These are phyloP conservation scores for Neolamprologus sp. DNA, from an alignment of 2,113 vertebrate genomes.

Conservation along the genomic window DNA sequence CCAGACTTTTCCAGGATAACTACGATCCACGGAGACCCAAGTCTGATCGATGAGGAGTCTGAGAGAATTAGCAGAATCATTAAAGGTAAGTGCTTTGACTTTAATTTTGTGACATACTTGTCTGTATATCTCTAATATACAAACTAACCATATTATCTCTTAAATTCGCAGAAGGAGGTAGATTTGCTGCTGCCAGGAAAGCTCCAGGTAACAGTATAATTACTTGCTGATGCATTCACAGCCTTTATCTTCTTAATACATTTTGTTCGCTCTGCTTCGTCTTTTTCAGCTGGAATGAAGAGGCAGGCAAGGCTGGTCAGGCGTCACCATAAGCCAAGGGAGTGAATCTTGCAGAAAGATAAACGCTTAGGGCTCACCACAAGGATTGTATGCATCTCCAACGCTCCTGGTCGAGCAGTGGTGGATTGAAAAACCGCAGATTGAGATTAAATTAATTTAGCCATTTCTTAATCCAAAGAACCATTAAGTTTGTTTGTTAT, in stretches of 20 bases:
- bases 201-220: constrained; percentile 31
- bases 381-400: constrained; percentile 14
- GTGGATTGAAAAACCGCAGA: not conserved
- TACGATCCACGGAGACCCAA: constrained; percentile 50
- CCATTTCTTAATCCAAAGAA: constrained; percentile 4
- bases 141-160: not conserved
- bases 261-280: not conserved
- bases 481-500: constrained; percentile 1
- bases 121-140: not conserved
- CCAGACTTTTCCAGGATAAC: constrained; percentile 67
- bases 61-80: constrained; percentile 69
- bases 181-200: constrained; percentile 25
- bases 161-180: constrained; percentile 33
- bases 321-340: constrained; percentile 44
- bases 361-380: not conserved
- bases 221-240: not conserved
- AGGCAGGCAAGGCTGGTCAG: constrained; percentile 38
- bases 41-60: constrained; percentile 55
- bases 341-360: constrained; percentile 12
- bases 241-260: not conserved
- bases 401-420: constrained; percentile 37
- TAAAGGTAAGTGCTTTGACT: constrained; percentile 41
- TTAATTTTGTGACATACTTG: not conserved
- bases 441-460: not conserved
- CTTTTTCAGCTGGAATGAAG: constrained; percentile 35